Evolutionary conservation across 1,140 invertebrate species (phyloP), one percentile per base, ranked within the genome.

Genomic region (Listronotus bonariensis): DNA sequence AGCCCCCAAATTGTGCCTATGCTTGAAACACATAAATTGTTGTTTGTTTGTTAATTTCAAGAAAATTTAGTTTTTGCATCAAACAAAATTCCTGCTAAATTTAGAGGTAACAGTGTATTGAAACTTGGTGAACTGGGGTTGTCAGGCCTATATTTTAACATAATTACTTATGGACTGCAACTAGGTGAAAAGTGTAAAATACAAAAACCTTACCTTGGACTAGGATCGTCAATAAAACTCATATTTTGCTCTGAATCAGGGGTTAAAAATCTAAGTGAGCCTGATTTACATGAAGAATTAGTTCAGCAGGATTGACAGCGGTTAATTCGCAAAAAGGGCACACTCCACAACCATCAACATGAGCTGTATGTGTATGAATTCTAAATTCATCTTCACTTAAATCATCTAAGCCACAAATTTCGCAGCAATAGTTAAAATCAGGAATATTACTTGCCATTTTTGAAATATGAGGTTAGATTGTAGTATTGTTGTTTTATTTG

Each of bases 301-400:
- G 87, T 78, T 93, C 90, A 12, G 87, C 85, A 6, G 87, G 84
- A 15, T 87, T 86, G 10, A 89, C 84, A 62, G 87, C 85, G 10
- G 85, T 85, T 38, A 92, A 80, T 75, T 92, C 89, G 79, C 92
- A 94, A 76, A 93, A 92, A 0, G 91, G 90, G 75, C 92, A 93
- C 32, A 87, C 87, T 14, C 86, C 85, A 54, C 87, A 85, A 6
- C 89, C 89, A 61, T 92, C 88, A 5, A 93, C 83, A 78, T 93
- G 91, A 71, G 85, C 87, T 20, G 87, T 81, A 34, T 89, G 80
- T 63, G 90, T 90, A 77, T 94, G 92, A 17, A 85, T 82, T 68
- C 90, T 81, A 86, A 94, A 90, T 68, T 89, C 88, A 48, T 90
- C 88, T 70, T 92, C 90, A 38, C 85, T 87, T 48, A 93, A 83